These are phyloP conservation scores for Enteromius mattozi DNA, from an alignment of 2,797 vertebrate genomes.

Conservation along the genomic window DNA sequence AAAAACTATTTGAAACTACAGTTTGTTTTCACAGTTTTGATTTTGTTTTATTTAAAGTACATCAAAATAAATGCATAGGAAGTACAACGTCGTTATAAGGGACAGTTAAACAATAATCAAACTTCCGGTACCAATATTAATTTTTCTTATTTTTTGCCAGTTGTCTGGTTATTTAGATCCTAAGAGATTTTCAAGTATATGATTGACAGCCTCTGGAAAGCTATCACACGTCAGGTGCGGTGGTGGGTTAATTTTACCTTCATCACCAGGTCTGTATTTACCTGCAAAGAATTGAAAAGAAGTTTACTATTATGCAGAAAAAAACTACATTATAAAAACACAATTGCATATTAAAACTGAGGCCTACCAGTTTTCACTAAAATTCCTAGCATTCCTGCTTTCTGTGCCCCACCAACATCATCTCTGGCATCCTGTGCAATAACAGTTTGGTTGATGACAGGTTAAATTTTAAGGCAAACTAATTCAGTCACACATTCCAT, in stretches of 20 bases:
- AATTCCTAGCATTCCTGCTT: constrained; percentile 90
- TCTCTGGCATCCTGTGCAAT: constrained; percentile 88
- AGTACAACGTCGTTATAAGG: neutral
- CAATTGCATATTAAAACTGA: neutral
- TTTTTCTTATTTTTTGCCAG: neutral
- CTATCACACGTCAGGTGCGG: constrained; percentile 87
- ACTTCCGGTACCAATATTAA: neutral
- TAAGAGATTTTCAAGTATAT: constrained; percentile 86
- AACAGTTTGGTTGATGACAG: neutral
- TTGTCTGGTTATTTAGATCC: constrained; percentile 54
- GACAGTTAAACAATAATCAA: neutral
- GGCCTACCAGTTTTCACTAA: constrained; percentile 90
- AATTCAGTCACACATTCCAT: neutral
- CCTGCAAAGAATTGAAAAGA: constrained; percentile 73
- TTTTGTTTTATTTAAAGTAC: neutral
- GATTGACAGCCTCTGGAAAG: constrained; percentile 90
- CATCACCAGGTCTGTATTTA: constrained; percentile 93
- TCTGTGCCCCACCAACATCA: constrained; percentile 93
- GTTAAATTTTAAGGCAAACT: neutral
- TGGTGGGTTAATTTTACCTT: constrained; percentile 84
- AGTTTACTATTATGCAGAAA: neutral
- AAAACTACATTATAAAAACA: neutral
- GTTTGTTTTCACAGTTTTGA: neutral
- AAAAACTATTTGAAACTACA: neutral
- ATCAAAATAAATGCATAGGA: neutral